These are phyloP conservation scores for Leistus spinibarbis DNA, from an alignment of 2,888 invertebrate genomes.

Conservation along the genomic window DNA sequence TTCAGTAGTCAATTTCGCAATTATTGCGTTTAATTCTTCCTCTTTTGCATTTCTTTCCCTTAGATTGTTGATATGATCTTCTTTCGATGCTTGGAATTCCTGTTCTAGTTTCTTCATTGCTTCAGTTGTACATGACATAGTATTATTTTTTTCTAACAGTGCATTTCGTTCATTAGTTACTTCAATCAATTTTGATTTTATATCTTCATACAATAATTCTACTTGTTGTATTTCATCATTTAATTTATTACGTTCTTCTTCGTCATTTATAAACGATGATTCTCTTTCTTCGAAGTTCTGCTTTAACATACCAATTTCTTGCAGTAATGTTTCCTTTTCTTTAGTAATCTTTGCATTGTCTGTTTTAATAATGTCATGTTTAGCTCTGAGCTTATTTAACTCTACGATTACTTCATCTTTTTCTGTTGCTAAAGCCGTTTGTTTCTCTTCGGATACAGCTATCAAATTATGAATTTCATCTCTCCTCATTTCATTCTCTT, in stretches of 20 bases:
- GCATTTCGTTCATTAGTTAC: background rate
- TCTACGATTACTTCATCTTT: background rate
- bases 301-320: constrained; percentile 23
- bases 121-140: constrained; percentile 22
- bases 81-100: background rate
- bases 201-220: constrained; percentile 6
- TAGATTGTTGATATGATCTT: background rate
- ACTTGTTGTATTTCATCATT: constrained; percentile 42
- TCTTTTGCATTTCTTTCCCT: background rate
- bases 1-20: background rate
- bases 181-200: constrained; percentile 6
- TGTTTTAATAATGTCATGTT: constrained; percentile 1
- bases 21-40: background rate
- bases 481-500: constrained; percentile 28
- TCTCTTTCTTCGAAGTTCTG: constrained; percentile 18
- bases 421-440: background rate
- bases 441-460: background rate
- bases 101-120: constrained; percentile 2
- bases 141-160: background rate
- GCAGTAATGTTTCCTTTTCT: constrained; percentile 13
- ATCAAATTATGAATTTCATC: constrained; percentile 1
- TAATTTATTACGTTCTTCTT: constrained; percentile 41
- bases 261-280: background rate
- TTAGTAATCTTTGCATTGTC: constrained; percentile 2
- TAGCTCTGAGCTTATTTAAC: background rate